These are phyloP conservation scores for Melanotaenia trifasciata DNA, from an alignment of 2,797 vertebrate species.

Conservation along the genomic window DNA sequence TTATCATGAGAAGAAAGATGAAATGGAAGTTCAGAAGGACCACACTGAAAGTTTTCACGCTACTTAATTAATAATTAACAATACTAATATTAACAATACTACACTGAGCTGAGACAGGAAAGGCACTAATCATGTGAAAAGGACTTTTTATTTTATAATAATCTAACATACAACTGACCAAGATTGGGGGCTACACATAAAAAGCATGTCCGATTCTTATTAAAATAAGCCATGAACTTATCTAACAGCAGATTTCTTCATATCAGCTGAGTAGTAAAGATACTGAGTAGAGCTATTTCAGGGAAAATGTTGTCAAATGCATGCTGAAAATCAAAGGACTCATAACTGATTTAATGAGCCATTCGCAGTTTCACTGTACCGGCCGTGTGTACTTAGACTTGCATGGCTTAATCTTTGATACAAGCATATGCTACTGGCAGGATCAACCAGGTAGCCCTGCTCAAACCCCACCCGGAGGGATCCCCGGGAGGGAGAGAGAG, in stretches of 20 bases:
- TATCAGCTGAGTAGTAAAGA: neutral
- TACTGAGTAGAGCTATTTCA: neutral
- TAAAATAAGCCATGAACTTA: neutral
- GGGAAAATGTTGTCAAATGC: neutral
- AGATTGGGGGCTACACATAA: neutral
- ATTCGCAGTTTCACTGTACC: no score
- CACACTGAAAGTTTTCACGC: neutral
- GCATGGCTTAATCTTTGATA: no score
- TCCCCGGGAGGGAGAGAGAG: no score
- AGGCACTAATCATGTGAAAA: neutral
- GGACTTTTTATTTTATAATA: neutral
- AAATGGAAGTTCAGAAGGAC: slow-evolving; percentile 4
- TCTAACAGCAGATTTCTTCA: neutral
- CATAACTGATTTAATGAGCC: no score
- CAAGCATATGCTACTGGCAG: no score
- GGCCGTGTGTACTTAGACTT: no score
- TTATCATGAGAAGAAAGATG: slow-evolving; percentile 12
- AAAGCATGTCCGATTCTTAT: no score
- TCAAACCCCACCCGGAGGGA: no score
- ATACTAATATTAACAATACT: neutral
- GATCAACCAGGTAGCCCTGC: no score
- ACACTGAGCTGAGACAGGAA: neutral
- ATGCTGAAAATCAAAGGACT: no score
- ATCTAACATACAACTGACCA: neutral
- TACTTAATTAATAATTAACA: neutral